Conservation (phyloP, 2,113 vertebrate genomes). For the Felis catus region DNA sequence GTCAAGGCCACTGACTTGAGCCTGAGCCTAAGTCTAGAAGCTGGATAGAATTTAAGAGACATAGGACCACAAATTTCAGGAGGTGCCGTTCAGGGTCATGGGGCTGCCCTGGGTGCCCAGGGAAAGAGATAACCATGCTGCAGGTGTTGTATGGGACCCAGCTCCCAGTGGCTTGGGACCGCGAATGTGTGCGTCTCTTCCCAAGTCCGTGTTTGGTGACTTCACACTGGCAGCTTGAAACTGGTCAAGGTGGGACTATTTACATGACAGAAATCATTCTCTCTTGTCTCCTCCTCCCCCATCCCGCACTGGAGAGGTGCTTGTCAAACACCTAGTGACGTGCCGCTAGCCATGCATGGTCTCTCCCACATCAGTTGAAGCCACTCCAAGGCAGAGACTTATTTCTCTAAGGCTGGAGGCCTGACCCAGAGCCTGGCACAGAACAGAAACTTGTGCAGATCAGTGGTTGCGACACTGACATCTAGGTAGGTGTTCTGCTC, state of each 20-base stretch:
- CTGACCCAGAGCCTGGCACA: not conserved
- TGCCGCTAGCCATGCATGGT: not conserved
- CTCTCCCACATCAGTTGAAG: not conserved
- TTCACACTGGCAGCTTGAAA: not conserved
- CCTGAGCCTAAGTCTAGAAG: not conserved
- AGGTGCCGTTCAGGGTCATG: not conserved
- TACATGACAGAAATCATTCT: not conserved
- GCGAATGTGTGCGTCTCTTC: not conserved
- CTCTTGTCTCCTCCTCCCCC: not conserved
- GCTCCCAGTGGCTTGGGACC: fast-evolving
- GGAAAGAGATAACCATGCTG: fast-evolving
- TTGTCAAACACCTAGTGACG: not conserved
- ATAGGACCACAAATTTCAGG: not conserved
- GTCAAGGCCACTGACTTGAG: not conserved
- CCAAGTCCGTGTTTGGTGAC: not conserved
- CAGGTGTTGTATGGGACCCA: not conserved
- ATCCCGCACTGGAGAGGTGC: not conserved
- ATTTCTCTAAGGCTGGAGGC: not conserved
- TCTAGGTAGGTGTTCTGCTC: not conserved
- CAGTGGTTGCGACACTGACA: not conserved
- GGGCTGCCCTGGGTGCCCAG: too few relatives aligned
- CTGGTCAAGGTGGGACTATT: not conserved
- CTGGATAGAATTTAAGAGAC: not conserved
- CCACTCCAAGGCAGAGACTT: not conserved
- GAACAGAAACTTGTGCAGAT: not conserved